phyloP scores from a whole-genome alignment of 2,797 vertebrate genomes.

The Pempheris klunzingeri region DNA sequence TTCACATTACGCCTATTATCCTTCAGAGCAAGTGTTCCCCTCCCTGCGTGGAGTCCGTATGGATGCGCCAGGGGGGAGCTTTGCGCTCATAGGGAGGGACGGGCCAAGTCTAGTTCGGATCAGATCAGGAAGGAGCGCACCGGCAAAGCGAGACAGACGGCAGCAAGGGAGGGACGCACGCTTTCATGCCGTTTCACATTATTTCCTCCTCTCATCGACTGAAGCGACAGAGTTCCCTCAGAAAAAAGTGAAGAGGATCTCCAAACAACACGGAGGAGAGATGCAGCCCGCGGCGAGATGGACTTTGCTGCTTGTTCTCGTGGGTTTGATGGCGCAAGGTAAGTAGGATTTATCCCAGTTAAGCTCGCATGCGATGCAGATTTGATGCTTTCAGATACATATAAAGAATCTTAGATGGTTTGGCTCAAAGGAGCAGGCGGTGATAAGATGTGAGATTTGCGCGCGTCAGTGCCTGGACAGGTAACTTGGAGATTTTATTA shows the following conservation, averaged over 20 bases:
- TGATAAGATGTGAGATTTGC: not conserved
- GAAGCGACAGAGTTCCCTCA: slow-evolving; percentile 18
- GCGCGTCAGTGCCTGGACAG: not conserved
- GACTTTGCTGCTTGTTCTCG: slow-evolving; percentile 77
- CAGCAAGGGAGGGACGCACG: slow-evolving; percentile 42
- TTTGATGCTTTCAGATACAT: not conserved
- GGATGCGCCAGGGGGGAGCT: slow-evolving; percentile 66
- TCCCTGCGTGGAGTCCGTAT: slow-evolving; percentile 41
- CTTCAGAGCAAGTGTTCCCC: slow-evolving; percentile 16
- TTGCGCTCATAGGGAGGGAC: slow-evolving; percentile 72
- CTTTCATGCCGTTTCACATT: slow-evolving; percentile 17
- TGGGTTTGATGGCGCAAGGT: slow-evolving; percentile 77
- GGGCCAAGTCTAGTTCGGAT: slow-evolving; percentile 67
- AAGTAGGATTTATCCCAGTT: slow-evolving; percentile 39
- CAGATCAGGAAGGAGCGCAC: slow-evolving; percentile 63
- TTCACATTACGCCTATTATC: not conserved
- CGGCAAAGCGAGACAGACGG: slow-evolving; percentile 47
- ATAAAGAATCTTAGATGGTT: not conserved
- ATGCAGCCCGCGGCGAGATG: slow-evolving; percentile 75
- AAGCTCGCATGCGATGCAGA: not conserved
- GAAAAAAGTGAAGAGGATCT: slow-evolving; percentile 40
- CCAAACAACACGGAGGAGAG: slow-evolving; percentile 41
- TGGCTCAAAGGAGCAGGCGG: too few relatives aligned
- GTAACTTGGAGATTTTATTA: not conserved
- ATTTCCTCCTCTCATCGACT: slow-evolving; percentile 24